Evolutionary conservation across 2,113 vertebrate species (phyloP), one percentile per base, ranked within the genome.

Genomic region (Vidua macroura): DNA sequence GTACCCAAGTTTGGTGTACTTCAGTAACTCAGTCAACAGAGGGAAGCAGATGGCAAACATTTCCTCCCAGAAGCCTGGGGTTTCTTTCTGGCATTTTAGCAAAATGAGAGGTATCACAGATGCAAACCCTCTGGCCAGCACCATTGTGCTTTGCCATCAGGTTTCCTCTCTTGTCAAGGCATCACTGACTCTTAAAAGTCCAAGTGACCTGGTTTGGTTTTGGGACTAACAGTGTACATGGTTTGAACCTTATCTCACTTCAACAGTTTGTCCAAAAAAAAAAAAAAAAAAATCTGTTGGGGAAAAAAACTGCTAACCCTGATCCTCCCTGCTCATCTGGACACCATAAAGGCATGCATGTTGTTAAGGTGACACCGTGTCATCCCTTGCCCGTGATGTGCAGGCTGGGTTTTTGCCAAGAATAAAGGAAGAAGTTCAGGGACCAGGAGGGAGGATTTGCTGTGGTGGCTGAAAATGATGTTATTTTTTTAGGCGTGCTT

Each of bases 1-100:
- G 55, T 48, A 55, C 60, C 56, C 58, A 33, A 51, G 49, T 68
- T 76, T 46, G 49, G n/a, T 76, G 88, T 69, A 93, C 75, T 96
- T 88, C 88, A 80, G 43, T 53, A 88, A 49, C 59, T 94, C 63
- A 56, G 93, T 92, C 95, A 90, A 94, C 92, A 96, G 95, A 96
- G 82, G 93, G 93, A 95, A 92, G 88, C 77, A 93, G 85, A 93
- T 51, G 78, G 85, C 46, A 95, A 96, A 92, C 44, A 52, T 89
- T 96, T 67, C 74, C 62, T 92, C 37, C 35, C 63, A 51, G 60
- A 46, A 93, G 30, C 4, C 1, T n/a, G 27, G 25, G 13, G 23
- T 68, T 67, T 20, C 58, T 73, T 82, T 56, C 66, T 58, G 75
- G 18, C 12, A 21, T 25, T 33, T 84, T 5, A 43, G 28, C 1